phyloP scores from a whole-genome alignment of 2,888 invertebrate species.

The Eurytoma californica region DNA sequence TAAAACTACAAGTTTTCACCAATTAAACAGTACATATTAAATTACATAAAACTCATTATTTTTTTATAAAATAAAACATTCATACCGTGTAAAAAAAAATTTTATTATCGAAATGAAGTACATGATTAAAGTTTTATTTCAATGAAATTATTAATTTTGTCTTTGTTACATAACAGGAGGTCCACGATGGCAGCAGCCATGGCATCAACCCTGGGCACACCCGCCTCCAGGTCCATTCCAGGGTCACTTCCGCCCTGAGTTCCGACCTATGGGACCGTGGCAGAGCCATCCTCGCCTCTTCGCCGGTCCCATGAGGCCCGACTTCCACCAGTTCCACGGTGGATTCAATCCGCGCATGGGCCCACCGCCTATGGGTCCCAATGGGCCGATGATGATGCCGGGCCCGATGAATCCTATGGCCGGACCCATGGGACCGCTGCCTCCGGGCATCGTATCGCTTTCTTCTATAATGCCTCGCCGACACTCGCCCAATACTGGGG shows the following conservation, averaged over 20 bases:
- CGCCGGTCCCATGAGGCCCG: slow-evolving; percentile 70
- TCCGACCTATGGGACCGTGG: slow-evolving; percentile 71
- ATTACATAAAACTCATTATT: too few species aligned
- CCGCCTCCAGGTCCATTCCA: slow-evolving; percentile 69
- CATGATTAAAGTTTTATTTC: too few species aligned
- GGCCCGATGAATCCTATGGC: slow-evolving; percentile 65
- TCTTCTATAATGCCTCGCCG: slow-evolving; percentile 11
- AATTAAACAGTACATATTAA: too few species aligned
- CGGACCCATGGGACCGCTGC: neutral
- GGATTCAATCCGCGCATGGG: slow-evolving; percentile 60
- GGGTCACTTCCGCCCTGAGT: slow-evolving; percentile 67
- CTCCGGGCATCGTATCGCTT: slow-evolving; percentile 26
- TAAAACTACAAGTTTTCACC: too few species aligned
- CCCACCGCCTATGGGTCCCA: slow-evolving; percentile 61
- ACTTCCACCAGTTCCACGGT: slow-evolving; percentile 68
- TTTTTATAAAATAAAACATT: too few species aligned
- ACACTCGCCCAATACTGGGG: slow-evolving; percentile 2
- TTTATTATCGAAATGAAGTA: too few species aligned
- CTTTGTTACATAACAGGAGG: slow-evolving; percentile 18
- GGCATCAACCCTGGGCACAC: slow-evolving; percentile 71
- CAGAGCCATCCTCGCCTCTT: slow-evolving; percentile 68
- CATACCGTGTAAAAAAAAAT: too few species aligned
- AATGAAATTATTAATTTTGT: neutral
- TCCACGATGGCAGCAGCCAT: slow-evolving; percentile 63
- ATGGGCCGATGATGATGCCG: slow-evolving; percentile 21